phyloP scores from a whole-genome alignment of 92 coral and sea anemone species.

The Micromussa lordhowensis region DNA sequence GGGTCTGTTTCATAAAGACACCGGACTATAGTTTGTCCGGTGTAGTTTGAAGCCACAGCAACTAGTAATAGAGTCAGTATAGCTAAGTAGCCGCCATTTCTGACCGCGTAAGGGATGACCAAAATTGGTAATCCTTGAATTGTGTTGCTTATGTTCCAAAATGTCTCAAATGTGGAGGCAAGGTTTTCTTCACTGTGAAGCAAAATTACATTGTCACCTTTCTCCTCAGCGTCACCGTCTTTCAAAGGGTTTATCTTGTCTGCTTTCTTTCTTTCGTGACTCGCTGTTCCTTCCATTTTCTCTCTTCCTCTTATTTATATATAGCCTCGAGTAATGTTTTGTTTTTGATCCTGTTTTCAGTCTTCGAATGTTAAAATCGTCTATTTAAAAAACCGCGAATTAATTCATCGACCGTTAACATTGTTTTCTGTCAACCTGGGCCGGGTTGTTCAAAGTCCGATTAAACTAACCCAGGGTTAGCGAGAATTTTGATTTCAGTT shows the following conservation, averaged over 20 bases:
- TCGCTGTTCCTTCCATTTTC: background rate
- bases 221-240: background rate
- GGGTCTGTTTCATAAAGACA: constrained; percentile 77
- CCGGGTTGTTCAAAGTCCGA: no score
- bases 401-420: background rate
- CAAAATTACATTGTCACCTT: background rate
- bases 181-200: constrained; percentile 37
- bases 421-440: background rate
- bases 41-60: constrained; percentile 88
- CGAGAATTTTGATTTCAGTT: no score
- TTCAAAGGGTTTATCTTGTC: background rate
- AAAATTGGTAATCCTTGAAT: constrained; percentile 97
- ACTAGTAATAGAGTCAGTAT: constrained; percentile 71
- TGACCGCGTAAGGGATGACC: constrained; percentile 88
- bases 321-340: background rate
- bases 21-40: constrained; percentile 81
- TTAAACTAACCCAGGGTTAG: no score
- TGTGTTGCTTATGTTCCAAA: constrained; percentile 97
- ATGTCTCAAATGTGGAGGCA: constrained; percentile 84
- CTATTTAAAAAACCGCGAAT: background rate
- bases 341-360: no score
- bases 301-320: background rate
- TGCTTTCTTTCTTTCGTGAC: background rate
- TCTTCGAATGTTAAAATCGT: background rate
- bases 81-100: constrained; percentile 84